These are phyloP conservation scores for Monochamus saltuarius DNA, from an alignment of 1,140 invertebrate species.

Conservation along the genomic window DNA sequence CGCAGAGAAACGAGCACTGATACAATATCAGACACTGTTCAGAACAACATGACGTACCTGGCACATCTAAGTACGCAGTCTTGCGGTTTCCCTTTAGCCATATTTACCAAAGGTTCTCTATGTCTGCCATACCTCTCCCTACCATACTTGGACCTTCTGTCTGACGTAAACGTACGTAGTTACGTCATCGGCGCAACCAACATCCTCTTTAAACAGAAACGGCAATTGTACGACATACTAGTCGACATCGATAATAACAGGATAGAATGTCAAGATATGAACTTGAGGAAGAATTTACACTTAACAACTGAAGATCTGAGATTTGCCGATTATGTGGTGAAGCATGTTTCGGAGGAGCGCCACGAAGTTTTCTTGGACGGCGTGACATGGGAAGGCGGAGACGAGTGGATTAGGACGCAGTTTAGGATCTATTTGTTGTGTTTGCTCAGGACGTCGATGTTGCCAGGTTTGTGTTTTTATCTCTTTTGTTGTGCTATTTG, in stretches of 20 bases:
- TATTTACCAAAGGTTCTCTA: constrained; percentile 91
- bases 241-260: constrained; percentile 87
- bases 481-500: no score
- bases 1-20: constrained; percentile 64
- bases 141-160: constrained; percentile 90
- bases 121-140: constrained; percentile 96
- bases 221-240: constrained; percentile 88
- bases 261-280: constrained; percentile 85
- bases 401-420: constrained; percentile 94
- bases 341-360: constrained; percentile 77
- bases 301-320: constrained; percentile 92
- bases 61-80: constrained; percentile 68
- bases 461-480: constrained; percentile 60
- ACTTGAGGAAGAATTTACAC: constrained; percentile 78
- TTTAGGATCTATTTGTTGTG: constrained; percentile 91
- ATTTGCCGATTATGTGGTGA: constrained; percentile 91
- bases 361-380: constrained; percentile 78
- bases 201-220: constrained; percentile 94
- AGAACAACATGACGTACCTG: constrained; percentile 56
- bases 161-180: constrained; percentile 83
- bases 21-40: constrained; percentile 58
- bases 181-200: constrained; percentile 97
- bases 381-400: constrained; percentile 86
- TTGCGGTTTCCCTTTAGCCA: constrained; percentile 83
- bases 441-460: constrained; percentile 77